These are phyloP conservation scores for Drosophila albomicans DNA, from an alignment of 1,140 invertebrate species.

Conservation along the genomic window DNA sequence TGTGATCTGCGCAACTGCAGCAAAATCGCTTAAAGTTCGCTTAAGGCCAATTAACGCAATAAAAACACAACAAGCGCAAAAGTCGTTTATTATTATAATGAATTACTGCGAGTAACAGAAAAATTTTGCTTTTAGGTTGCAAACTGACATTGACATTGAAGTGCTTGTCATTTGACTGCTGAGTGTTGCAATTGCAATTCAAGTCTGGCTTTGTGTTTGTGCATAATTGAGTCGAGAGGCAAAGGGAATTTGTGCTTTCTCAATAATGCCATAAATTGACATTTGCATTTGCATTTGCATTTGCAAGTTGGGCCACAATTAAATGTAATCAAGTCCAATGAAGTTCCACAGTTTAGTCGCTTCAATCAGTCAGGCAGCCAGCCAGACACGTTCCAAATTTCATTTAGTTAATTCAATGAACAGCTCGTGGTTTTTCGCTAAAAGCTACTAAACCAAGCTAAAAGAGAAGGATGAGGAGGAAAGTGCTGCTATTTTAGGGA, in stretches of 20 bases:
- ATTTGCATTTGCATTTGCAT: conserved; percentile 47
- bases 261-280: conserved; percentile 70
- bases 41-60: conserved; percentile 12
- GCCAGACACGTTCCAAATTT: conserved; percentile 73
- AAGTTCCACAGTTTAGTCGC: conserved; percentile 5
- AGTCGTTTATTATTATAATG: neutral
- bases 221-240: conserved; percentile 22
- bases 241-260: conserved; percentile 7
- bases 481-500: too few relatives aligned
- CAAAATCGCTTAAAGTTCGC: conserved; percentile 13
- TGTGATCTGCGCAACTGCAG: conserved; percentile 17
- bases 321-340: conserved; percentile 62
- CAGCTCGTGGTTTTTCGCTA: conserved; percentile 18
- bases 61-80: conserved; percentile 4
- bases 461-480: too few relatives aligned
- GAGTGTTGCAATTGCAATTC: neutral
- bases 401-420: conserved; percentile 75
- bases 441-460: too few relatives aligned
- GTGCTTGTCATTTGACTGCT: neutral
- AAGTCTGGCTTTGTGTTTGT: neutral
- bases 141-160: neutral
- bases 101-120: neutral
- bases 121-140: neutral
- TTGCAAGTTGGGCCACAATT: conserved; percentile 56
- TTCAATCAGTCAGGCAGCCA: conserved; percentile 40